Evolutionary conservation across 2,888 invertebrate genomes (phyloP).

Genomic region (Cremastinae sp.): DNA sequence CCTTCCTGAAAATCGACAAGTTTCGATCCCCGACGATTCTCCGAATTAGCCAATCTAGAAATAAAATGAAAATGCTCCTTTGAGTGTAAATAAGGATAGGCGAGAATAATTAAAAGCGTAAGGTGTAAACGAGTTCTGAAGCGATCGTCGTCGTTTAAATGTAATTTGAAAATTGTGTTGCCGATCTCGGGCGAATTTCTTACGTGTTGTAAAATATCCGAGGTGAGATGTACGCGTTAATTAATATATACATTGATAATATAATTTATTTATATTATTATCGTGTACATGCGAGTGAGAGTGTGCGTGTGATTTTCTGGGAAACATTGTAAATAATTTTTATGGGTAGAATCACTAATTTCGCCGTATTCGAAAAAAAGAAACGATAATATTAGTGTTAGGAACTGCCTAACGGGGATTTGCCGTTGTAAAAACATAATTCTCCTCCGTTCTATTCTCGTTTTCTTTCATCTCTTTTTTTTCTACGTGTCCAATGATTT

Average conservation of each 20-base stretch:
- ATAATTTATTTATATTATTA: too few species aligned
- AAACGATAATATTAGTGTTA: conserved; percentile 18
- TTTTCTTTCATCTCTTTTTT: conserved; percentile 12
- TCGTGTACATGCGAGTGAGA: conserved; percentile 6
- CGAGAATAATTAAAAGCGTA: conserved; percentile 8
- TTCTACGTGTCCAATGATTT: conserved; percentile 53
- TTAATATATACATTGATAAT: not conserved
- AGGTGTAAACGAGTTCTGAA: not conserved
- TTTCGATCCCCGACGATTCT: conserved; percentile 2
- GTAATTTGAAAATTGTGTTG: conserved; percentile 27
- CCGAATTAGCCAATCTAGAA: conserved; percentile 21
- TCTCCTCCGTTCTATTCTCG: not conserved
- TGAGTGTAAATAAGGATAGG: conserved; percentile 12
- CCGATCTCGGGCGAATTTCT: not conserved
- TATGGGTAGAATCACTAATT: conserved; percentile 38
- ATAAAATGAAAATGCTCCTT: conserved; percentile 1
- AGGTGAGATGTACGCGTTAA: conserved; percentile 5
- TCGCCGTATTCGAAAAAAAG: conserved; percentile 46
- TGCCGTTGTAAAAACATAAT: conserved; percentile 41
- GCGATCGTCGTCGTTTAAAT: not conserved
- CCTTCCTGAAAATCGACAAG: not conserved
- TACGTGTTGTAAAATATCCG: conserved; percentile 26
- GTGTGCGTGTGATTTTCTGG: conserved; percentile 24
- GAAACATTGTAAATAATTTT: conserved; percentile 57
- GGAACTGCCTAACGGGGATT: conserved; percentile 39